These are phyloP conservation scores for Centropyge bicolor DNA, from an alignment of 2,797 vertebrate genomes.

Conservation along the genomic window DNA sequence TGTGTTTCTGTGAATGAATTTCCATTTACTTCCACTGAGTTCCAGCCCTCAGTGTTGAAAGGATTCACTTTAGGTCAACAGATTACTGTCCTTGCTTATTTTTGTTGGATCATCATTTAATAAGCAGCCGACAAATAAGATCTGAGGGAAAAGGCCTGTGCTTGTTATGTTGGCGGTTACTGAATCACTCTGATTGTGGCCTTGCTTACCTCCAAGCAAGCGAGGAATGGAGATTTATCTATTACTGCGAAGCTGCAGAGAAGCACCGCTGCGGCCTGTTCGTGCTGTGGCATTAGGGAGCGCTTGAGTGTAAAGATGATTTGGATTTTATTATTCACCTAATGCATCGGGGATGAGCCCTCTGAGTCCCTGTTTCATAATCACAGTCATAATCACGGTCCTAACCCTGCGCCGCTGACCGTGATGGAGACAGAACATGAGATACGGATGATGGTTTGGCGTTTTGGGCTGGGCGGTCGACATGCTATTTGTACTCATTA, in stretches of 20 bases:
- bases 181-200: slow-evolving; percentile 36
- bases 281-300: slow-evolving; percentile 50
- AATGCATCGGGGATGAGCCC: slow-evolving; percentile 57
- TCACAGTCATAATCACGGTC: slow-evolving; percentile 54
- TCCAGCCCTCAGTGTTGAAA: background rate
- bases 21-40: background rate
- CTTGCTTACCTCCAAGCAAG: slow-evolving; percentile 34
- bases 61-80: slow-evolving; percentile 9
- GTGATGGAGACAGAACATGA: slow-evolving; percentile 57
- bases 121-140: slow-evolving; percentile 49
- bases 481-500: slow-evolving; percentile 72
- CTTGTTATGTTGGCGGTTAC: slow-evolving; percentile 11
- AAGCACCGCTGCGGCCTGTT: background rate
- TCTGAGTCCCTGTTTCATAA: slow-evolving; percentile 69
- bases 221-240: slow-evolving; percentile 59
- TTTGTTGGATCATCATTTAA: slow-evolving; percentile 41
- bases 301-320: slow-evolving; percentile 61
- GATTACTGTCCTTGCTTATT: slow-evolving; percentile 6
- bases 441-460: slow-evolving; percentile 15
- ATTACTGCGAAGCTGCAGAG: slow-evolving; percentile 49
- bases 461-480: slow-evolving; percentile 46
- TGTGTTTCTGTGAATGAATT: background rate
- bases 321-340: slow-evolving; percentile 66
- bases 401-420: slow-evolving; percentile 35
- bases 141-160: slow-evolving; percentile 24